phyloP scores from a whole-genome alignment of 1,140 invertebrate species.

The Drosophila sechellia region DNA sequence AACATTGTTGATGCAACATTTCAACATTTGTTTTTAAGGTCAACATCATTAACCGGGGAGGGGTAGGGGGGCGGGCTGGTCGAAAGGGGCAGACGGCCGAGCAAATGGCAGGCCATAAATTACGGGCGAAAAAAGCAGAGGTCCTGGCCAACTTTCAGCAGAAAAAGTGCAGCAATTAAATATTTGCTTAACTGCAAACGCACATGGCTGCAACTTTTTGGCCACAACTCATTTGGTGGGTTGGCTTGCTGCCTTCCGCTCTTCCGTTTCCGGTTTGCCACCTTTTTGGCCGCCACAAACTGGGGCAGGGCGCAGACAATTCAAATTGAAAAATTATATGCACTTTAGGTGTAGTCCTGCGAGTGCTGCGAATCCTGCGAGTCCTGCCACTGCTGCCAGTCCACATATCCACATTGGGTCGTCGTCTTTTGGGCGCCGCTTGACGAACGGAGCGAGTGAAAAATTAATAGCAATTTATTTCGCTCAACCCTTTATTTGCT shows the following conservation, averaged over 20 bases:
- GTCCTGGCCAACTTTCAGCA: slow-evolving; percentile 69
- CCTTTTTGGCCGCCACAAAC: slow-evolving; percentile 68
- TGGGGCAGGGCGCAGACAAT: slow-evolving; percentile 55
- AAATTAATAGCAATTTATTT: slow-evolving; percentile 84
- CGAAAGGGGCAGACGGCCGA: slow-evolving; percentile 38
- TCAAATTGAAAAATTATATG: slow-evolving; percentile 84
- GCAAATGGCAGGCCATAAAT: slow-evolving; percentile 83
- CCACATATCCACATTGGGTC: slow-evolving; percentile 23
- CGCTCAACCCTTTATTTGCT: slow-evolving; percentile 20
- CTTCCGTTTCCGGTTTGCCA: slow-evolving; percentile 51
- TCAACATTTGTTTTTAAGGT: slow-evolving; percentile 72
- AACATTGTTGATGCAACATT: slow-evolving; percentile 69
- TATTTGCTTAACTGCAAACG: slow-evolving; percentile 80
- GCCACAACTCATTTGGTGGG: slow-evolving; percentile 79
- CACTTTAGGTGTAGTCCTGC: slow-evolving; percentile 76
- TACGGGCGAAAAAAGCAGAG: slow-evolving; percentile 47
- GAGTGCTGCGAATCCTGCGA: slow-evolving; percentile 11
- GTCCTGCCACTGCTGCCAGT: slow-evolving; percentile 7
- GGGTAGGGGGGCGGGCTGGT: not conserved
- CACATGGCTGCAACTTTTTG: slow-evolving; percentile 71
- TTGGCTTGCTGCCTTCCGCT: slow-evolving; percentile 6
- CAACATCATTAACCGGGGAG: slow-evolving; percentile 66
- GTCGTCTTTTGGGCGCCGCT: slow-evolving; percentile 72
- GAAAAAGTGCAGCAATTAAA: slow-evolving; percentile 84
- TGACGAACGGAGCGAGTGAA: slow-evolving; percentile 74